phyloP scores from a whole-genome alignment of 2,797 vertebrate species.

The Podarcis siculus region DNA sequence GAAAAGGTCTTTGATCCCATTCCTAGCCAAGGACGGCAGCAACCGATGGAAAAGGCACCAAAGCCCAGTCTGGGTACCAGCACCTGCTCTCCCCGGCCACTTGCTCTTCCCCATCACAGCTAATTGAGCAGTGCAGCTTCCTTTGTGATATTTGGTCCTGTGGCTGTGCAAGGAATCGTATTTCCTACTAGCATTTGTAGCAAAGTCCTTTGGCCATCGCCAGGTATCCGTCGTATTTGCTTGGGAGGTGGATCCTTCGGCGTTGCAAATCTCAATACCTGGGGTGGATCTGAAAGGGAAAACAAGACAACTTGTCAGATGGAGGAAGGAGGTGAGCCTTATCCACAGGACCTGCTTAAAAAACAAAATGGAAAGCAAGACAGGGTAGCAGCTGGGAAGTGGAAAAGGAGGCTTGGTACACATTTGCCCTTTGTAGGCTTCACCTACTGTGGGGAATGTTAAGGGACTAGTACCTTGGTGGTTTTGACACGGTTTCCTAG shows the following conservation, averaged over 20 bases:
- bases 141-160: background rate
- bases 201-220: background rate
- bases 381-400: background rate
- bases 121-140: background rate
- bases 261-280: background rate
- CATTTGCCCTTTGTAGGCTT: background rate
- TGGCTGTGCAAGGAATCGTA: no score
- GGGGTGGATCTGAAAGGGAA: conserved; percentile 35
- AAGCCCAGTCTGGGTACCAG: background rate
- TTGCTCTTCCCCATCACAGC: background rate
- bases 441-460: no score
- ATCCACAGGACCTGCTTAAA: background rate
- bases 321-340: background rate
- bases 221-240: background rate
- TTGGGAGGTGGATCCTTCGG: background rate
- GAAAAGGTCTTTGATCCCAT: background rate
- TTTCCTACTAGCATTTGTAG: background rate
- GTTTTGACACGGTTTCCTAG: conserved; percentile 40
- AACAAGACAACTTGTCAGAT: background rate
- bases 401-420: background rate
- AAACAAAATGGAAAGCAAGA: no score
- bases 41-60: background rate
- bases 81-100: background rate
- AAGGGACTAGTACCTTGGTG: conserved; percentile 6
- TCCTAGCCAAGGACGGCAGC: no score